Base-by-base conservation (phyloP, 2,888 invertebrate species). In the Opisthograptis luteolata region DNA sequence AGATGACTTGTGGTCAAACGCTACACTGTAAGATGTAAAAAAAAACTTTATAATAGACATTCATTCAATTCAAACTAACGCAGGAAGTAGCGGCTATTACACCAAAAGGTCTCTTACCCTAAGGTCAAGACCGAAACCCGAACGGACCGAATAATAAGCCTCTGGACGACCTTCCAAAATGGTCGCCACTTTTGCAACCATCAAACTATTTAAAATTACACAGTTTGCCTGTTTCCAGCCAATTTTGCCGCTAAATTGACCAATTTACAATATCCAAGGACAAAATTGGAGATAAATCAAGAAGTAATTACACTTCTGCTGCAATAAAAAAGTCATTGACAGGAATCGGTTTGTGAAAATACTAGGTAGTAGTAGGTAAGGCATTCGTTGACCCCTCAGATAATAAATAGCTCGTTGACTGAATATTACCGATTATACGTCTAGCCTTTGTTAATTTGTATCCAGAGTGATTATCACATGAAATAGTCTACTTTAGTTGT, bases 251-350 rank as follows among this genome's bases (percentile, higher is more conserved):
- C 57, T 46, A 76, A 84, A 83, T 81, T 81, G 81, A 58, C 63
- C 86, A 86, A 84, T 87, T 85, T 81, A 67, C 68, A 59, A 59
- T 55, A 66, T 61, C 64, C 64, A 73, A 78, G 76, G 79, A 79
- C 77, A 75, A 63, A 73, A 75, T 73, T 62, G 64, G 73, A 61
- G 65, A 78, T 84, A 81, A 84, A 81, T 84, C 79, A 77, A 68
- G 62, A 58, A 30, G 56, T 66, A 68, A 80, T 78, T 53, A 55
- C 36, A 54, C 30, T 81, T 70, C 60, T 55, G 63, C 47, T 47
- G 53, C 60, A 66, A 65, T 64, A 60, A 60, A 64, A 70, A 68
- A 69, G 64, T 10, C 41, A 41, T 68, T 61, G 62, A 56, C 59
- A 64, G 53, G 51, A 57, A 57, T 55, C 28, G 51, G 39, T 52